Conservation (phyloP, 2,797 vertebrate species). For the Pterois miles region DNA sequence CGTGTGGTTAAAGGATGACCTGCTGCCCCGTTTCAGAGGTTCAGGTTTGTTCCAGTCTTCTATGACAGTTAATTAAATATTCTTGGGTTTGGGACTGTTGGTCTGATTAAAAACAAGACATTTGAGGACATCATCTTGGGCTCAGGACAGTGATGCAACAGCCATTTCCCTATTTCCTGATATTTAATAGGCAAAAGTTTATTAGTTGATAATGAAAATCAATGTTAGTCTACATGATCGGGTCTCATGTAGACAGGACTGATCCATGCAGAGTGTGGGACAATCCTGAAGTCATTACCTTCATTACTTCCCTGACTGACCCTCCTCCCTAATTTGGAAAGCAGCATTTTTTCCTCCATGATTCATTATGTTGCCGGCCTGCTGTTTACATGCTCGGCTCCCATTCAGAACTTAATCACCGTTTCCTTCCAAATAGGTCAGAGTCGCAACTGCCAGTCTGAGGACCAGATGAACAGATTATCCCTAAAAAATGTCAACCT, state of each 20-base stretch:
- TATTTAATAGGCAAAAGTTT: background rate
- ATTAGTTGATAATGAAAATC: background rate
- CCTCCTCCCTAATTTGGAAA: conserved; percentile 2
- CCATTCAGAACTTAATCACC: conserved; percentile 66
- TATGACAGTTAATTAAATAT: background rate
- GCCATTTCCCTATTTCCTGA: background rate
- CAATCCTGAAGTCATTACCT: conserved; percentile 14
- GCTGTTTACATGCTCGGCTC: conserved; percentile 49
- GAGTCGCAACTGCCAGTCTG: conserved; percentile 47
- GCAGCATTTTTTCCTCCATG: conserved; percentile 33
- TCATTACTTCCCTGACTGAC: conserved; percentile 3
- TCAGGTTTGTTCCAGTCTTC: background rate
- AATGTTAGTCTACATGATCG: background rate
- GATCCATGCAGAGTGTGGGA: background rate
- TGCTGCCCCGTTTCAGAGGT: too few species aligned
- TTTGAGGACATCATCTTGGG: background rate
- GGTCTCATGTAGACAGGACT: background rate
- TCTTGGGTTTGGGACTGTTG: background rate
- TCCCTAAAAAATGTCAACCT: conserved; percentile 28
- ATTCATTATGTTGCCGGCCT: conserved; percentile 33
- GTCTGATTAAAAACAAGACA: background rate
- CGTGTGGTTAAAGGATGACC: too few species aligned
- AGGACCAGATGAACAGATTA: conserved; percentile 65
- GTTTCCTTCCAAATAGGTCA: conserved; percentile 78
- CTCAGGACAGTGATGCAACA: rapidly evolving